Conservation (phyloP, 2,113 vertebrate genomes). For the Chloebia gouldiae region DNA sequence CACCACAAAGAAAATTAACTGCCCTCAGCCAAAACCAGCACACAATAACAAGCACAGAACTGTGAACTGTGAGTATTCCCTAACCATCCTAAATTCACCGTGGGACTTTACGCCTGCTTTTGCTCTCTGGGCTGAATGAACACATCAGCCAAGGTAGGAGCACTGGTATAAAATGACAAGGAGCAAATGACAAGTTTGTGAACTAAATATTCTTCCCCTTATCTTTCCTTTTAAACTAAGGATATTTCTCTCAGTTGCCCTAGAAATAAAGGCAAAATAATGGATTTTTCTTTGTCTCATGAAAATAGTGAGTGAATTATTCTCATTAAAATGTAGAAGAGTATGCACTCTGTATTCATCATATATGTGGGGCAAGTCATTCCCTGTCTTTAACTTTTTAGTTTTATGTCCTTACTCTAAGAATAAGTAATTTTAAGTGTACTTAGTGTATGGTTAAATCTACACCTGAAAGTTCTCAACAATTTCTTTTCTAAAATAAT, state of each 20-base stretch:
- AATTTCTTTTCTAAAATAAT: neutral
- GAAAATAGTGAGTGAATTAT: neutral
- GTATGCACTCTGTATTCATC: neutral
- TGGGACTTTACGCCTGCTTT: neutral
- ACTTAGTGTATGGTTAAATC: neutral
- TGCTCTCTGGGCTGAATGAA: neutral
- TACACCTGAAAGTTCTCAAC: neutral
- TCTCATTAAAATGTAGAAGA: neutral
- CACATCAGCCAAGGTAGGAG: neutral
- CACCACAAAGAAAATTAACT: neutral
- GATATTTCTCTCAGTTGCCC: neutral
- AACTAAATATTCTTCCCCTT: neutral
- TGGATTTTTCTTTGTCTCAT: neutral
- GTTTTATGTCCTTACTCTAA: neutral
- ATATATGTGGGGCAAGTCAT: neutral
- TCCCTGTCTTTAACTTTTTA: neutral
- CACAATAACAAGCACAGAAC: neutral
- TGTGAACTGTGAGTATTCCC: neutral
- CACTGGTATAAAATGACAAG: neutral
- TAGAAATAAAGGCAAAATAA: neutral
- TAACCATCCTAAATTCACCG: neutral
- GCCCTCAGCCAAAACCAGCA: neutral
- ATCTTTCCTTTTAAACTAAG: neutral
- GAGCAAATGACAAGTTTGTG: neutral
- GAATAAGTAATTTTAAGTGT: neutral